These are phyloP conservation scores for Dendrolimus kikuchii DNA, from an alignment of 1,140 invertebrate genomes.

Conservation along the genomic window DNA sequence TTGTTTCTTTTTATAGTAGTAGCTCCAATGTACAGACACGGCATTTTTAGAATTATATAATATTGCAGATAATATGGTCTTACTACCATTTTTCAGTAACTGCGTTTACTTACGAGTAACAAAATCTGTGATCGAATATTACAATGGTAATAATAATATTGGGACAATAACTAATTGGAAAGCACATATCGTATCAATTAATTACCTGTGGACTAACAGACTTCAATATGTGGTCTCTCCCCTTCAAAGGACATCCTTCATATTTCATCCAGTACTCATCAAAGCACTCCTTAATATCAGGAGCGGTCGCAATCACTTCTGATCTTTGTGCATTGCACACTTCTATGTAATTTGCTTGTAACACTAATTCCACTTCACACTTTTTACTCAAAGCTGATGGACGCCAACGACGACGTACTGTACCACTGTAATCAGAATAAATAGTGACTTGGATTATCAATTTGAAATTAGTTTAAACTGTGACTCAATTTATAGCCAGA, in stretches of 20 bases:
- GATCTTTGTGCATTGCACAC: slow-evolving; percentile 81
- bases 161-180: too few relatives aligned
- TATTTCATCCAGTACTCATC: slow-evolving; percentile 82
- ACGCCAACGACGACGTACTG: slow-evolving; percentile 83
- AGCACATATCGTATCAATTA: not conserved
- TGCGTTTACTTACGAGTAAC: too few relatives aligned
- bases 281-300: slow-evolving; percentile 83
- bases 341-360: slow-evolving; percentile 83
- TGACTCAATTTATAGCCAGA: too few relatives aligned
- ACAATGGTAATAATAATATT: too few relatives aligned
- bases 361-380: slow-evolving; percentile 80
- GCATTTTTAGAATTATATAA: too few relatives aligned
- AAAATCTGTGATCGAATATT: too few relatives aligned
- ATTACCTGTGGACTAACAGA: slow-evolving; percentile 88
- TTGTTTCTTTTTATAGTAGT: too few relatives aligned
- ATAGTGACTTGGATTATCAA: not conserved
- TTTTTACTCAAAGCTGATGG: slow-evolving; percentile 73
- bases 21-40: too few relatives aligned
- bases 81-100: too few relatives aligned
- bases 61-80: too few relatives aligned
- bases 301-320: slow-evolving; percentile 73
- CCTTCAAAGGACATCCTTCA: slow-evolving; percentile 76
- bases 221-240: slow-evolving; percentile 84
- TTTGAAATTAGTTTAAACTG: too few relatives aligned
- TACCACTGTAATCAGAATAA: slow-evolving; percentile 76